phyloP scores from a whole-genome alignment of 1,140 invertebrate species.

The Pectinophora gossypiella region DNA sequence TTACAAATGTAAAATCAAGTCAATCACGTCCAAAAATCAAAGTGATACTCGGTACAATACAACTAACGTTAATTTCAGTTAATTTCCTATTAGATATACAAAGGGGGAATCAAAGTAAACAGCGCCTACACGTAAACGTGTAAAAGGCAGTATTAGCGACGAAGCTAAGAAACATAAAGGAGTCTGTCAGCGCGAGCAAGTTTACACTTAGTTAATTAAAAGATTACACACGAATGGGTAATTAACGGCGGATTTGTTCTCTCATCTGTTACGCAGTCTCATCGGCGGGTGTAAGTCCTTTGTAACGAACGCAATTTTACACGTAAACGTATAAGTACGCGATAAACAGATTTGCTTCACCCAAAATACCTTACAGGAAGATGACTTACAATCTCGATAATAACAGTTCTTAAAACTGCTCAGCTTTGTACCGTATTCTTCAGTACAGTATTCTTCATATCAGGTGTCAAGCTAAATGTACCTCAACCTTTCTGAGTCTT shows the following conservation, averaged over 20 bases:
- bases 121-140: neutral
- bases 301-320: constrained; percentile 31
- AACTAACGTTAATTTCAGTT: no score
- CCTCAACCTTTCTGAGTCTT: no score
- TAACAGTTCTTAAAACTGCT: no score
- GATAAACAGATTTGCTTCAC: neutral
- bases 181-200: constrained; percentile 40
- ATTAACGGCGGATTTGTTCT: constrained; percentile 62
- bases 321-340: neutral
- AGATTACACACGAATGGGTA: constrained; percentile 64
- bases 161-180: constrained; percentile 16
- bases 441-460: no score
- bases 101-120: constrained; percentile 3
- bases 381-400: no score
- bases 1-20: no score
- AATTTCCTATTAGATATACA: constrained; percentile 1
- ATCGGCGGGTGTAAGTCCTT: constrained; percentile 19
- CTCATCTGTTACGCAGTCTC: constrained; percentile 44
- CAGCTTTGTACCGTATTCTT: no score
- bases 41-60: no score
- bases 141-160: neutral
- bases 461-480: no score
- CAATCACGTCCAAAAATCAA: no score
- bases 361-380: no score
- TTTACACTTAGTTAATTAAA: constrained; percentile 66